Conservation (phyloP, 2,888 invertebrate genomes). For the Cephus runcator region DNA sequence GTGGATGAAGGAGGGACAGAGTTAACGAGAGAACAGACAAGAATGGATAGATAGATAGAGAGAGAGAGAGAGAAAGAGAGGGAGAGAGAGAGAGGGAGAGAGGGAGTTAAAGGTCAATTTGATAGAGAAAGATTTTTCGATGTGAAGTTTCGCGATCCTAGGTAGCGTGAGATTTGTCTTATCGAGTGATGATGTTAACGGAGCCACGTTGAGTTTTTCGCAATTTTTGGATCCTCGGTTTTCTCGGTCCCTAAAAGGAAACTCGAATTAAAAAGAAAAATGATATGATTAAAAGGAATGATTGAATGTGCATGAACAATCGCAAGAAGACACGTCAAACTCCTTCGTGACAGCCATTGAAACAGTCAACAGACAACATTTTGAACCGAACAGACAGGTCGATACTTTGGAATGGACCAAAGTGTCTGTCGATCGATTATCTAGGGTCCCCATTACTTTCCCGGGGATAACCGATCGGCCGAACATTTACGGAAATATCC, state of each 20-base stretch:
- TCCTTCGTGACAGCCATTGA: slow-evolving; percentile 54
- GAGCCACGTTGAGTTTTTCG: slow-evolving; percentile 8
- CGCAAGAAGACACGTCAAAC: slow-evolving; percentile 49
- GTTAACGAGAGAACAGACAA: not conserved
- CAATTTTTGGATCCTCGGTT: slow-evolving; percentile 9
- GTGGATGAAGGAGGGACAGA: not conserved
- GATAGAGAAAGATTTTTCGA: slow-evolving; percentile 6
- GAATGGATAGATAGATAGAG: not conserved
- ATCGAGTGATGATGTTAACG: not conserved
- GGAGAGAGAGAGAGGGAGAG: not conserved
- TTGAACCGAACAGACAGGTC: slow-evolving; percentile 21
- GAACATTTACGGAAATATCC: not conserved
- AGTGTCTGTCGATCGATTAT: not conserved
- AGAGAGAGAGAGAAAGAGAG: not conserved
- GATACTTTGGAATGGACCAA: not conserved
- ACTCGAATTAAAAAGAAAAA: slow-evolving; percentile 20
- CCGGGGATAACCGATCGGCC: not conserved
- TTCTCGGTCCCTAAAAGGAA: slow-evolving; percentile 44
- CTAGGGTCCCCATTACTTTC: not conserved
- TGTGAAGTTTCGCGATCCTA: slow-evolving; percentile 27
- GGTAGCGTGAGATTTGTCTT: slow-evolving; percentile 4
- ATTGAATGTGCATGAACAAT: slow-evolving; percentile 32
- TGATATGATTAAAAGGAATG: slow-evolving; percentile 17
- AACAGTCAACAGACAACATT: slow-evolving; percentile 56
- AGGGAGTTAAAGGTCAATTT: slow-evolving; percentile 18